A percentile compares a stretch with the other conserved stretches of the same genome.
Conservation (phyloP, 1,140 invertebrate species). For the Apis laboriosa region DNA sequence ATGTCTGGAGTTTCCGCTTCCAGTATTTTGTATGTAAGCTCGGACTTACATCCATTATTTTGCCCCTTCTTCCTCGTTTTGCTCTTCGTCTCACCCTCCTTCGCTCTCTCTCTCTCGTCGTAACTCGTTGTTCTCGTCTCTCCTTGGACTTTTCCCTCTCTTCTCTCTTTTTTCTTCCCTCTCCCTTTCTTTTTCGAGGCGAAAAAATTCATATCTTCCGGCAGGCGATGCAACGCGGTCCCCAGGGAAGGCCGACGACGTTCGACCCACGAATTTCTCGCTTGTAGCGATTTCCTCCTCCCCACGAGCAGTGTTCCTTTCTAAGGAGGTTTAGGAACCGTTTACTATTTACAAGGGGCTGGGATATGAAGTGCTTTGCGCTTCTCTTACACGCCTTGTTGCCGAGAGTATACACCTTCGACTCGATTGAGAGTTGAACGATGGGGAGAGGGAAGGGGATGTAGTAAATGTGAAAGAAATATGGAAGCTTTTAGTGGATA, state of each 20-base stretch:
- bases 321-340: not conserved
- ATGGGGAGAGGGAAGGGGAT: too few species aligned
- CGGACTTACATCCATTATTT: slow-evolving; percentile 23
- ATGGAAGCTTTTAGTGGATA: not conserved
- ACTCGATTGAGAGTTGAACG: not conserved
- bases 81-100: not conserved
- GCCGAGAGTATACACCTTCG: not conserved
- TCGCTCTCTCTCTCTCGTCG: too few species aligned
- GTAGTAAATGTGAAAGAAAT: not conserved
- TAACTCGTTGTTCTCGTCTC: too few species aligned
- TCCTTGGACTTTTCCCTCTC: too few species aligned
- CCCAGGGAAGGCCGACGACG: slow-evolving; percentile 17
- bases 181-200: not conserved
- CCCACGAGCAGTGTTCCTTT: not conserved
- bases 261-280: slow-evolving; percentile 22
- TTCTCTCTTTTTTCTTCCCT: not conserved
- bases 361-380: not conserved
- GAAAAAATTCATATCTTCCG: slow-evolving; percentile 55
- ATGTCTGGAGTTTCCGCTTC: not conserved
- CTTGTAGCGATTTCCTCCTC: slow-evolving; percentile 8
- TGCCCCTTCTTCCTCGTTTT: too few species aligned
- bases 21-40: slow-evolving; percentile 38
- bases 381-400: not conserved
- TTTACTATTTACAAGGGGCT: slow-evolving; percentile 23
- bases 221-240: slow-evolving; percentile 20